Base-by-base conservation (phyloP, 2,113 vertebrate genomes). In the Neodontobutis hainanensis region DNA sequence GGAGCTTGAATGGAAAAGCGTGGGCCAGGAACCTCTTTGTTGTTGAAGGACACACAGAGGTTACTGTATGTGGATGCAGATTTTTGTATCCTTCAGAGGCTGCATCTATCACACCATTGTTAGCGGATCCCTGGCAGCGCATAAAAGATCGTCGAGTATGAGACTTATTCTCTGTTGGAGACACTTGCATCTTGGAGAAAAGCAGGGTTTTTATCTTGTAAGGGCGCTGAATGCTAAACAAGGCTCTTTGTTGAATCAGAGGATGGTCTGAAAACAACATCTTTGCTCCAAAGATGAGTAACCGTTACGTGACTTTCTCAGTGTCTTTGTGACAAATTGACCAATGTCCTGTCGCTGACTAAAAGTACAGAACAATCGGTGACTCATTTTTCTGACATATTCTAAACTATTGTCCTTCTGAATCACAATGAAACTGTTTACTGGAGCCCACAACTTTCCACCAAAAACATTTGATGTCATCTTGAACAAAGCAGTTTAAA, bases 41-140 rank as follows among this genome's bases (percentile, higher is more conserved):
- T 86, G 83, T 76, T 81, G 65, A 89, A 89, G 85, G 85, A 86
- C 82, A 73, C 32, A 32, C 5, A 56, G 85, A 87, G 84, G 87
- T 88, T 79, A 85, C 58, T 61, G 63, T 38, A 50, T 65, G 52
- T 56, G 32, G 49, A 73, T 74, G 58, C 65, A 65, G 49, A 73
- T 79, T 73, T 75, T 51, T 73, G 5, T 76, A 50, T 76, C 47
- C 65, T 64, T 63, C 34, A 16, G 49, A 70, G 59, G 48, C 47
- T 49, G 19, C 66, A 67, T 75, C 45, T 58, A 47, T 46, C 15
- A 46, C 69, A 38, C 12, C 32, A 46, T 64, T 65, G 51, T 65
- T 52, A 77, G 70, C 42, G 56, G 11, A 60, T 60, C 53, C 56
- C 35, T 51, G 42, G 12, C 56, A 63, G 35, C 53, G 7, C 19